phyloP scores from a whole-genome alignment of 2,113 vertebrate genomes.

The Todiramphus chloris region DNA sequence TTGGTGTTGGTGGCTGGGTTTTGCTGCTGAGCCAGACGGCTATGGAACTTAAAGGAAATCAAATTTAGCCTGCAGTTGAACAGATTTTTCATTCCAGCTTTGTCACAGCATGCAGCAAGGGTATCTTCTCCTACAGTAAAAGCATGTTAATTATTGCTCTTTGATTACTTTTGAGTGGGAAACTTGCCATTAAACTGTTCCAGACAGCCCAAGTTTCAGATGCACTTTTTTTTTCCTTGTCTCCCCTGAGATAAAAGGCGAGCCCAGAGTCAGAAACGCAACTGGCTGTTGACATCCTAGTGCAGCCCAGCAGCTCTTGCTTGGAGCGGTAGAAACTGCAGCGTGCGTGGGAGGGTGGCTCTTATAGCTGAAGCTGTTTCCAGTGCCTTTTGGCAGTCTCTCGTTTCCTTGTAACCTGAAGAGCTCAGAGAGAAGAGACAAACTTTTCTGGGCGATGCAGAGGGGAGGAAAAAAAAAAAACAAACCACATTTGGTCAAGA shows the following conservation, averaged over 20 bases:
- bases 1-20: slow-evolving; percentile 30
- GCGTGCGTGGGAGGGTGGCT: slow-evolving; percentile 70
- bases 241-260: slow-evolving; percentile 68
- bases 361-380: slow-evolving; percentile 65
- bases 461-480: background rate
- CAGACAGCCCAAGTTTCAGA: slow-evolving; percentile 57
- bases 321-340: slow-evolving; percentile 71
- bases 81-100: slow-evolving; percentile 64
- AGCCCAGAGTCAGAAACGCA: slow-evolving; percentile 57
- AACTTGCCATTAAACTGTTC: slow-evolving; percentile 64
- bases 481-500: background rate
- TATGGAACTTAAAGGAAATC: slow-evolving; percentile 52
- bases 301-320: slow-evolving; percentile 65
- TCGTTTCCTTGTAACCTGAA: slow-evolving; percentile 70
- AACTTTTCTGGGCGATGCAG: slow-evolving; percentile 30
- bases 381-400: slow-evolving; percentile 69
- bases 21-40: slow-evolving; percentile 41
- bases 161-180: slow-evolving; percentile 68
- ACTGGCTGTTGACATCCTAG: slow-evolving; percentile 66
- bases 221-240: background rate
- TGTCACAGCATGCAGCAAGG: slow-evolving; percentile 69
- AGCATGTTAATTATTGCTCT: slow-evolving; percentile 69
- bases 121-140: slow-evolving; percentile 62
- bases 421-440: slow-evolving; percentile 46
- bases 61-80: slow-evolving; percentile 60